Evolutionary conservation across 2,888 invertebrate genomes (phyloP), one percentile per base, ranked within the genome.

Genomic region (Limulus polyphemus): DNA sequence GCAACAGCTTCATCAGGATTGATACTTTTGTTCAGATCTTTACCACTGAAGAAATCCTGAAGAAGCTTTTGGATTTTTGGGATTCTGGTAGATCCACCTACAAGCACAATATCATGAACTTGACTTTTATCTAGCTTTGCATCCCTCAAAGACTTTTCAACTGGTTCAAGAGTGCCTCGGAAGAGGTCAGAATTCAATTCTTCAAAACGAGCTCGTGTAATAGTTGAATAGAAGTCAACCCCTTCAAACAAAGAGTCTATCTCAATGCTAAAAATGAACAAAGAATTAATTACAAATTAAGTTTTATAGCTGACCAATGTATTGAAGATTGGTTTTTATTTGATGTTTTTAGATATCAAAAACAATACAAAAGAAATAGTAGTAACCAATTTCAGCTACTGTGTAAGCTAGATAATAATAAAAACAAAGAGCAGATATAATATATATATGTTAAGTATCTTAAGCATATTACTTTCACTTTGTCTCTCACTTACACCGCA

Each of bases 1-100:
- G 97, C 97, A 12, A 97, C 95, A 71, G 95, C 95, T 79, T 97
- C 95, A 77, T 97, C 95, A 13, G 95, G 95, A 77, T 97, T 94
- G 80, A 97, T 95, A 49, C 82, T 81, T 76, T 94, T 92, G 83
- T 95, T 97, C 68, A 97, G 81, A 79, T 95, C 93, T 79, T 93
- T 94, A 66, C 94, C 94, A 70, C 91, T 90, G 82, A 94, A 94
- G 67, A 77, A 76, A 67, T 79, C 79, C 76, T 97, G 94, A 63
- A 99, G 82, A 62, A 98, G 82, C 76, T 95, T 93, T 80, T 98
- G 97, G 71, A 98, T 90, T 79, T 94, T 97, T 60, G 97, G 98
- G 74, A 98, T 97, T 79, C 97, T 88, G 49, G 97, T 98, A 56
- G 97, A 97, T 58, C 94, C 97, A 70, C 97, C 97, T 62, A 81